Evolutionary conservation across 2,113 vertebrate genomes (phyloP), one percentile per base, ranked within the genome.

Genomic region (Lepisosteus osseus): DNA sequence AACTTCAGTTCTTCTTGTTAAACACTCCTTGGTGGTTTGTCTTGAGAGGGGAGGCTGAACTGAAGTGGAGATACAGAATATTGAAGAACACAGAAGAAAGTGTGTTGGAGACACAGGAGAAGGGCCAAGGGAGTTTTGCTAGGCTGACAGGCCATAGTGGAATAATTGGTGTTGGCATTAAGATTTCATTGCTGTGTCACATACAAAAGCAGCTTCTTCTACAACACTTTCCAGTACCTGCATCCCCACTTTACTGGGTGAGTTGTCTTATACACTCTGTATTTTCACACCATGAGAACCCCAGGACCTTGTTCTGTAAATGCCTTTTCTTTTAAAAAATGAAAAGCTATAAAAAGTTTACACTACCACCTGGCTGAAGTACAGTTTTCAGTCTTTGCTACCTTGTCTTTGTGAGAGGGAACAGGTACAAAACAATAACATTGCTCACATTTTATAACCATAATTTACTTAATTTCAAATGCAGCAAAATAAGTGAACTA

Each of bases 381-480:
- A 66, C 14, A 7, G 14, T 44, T n/a, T 66, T 66, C 44, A n/a
- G 41, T 15, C 64, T 1, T 5, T 45, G 64, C 64, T 66, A 66
- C 43, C 9, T 66, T n/a, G 12, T 44, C 14, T 44, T 66, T 66
- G 64, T 66, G 64, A 6, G 64, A 43, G 3, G 64, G 64, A 65
- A 44, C 14, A 42, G 4, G 43, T 66, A 47, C 64, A 66, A 51
- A 51, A 66, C 12, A 44, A 47, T 13, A 4, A 41, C 15, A 47
- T 13, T 45, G 64, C 44, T 66, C 13, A 42, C 14, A 66, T 66
- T 66, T 66, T 66, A 14, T 47, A 6, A 14, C 64, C 15, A 4
- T 66, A 66, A 66, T 47, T 66, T 42, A 66, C 45, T 66, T 44
- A 41, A 66, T 66, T 66, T 66, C 45, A 44, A 66, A 66, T 66